Evolutionary conservation across 2,888 invertebrate species (phyloP), one percentile per base, ranked within the genome.

Genomic region (Clepsis dumicolana): DNA sequence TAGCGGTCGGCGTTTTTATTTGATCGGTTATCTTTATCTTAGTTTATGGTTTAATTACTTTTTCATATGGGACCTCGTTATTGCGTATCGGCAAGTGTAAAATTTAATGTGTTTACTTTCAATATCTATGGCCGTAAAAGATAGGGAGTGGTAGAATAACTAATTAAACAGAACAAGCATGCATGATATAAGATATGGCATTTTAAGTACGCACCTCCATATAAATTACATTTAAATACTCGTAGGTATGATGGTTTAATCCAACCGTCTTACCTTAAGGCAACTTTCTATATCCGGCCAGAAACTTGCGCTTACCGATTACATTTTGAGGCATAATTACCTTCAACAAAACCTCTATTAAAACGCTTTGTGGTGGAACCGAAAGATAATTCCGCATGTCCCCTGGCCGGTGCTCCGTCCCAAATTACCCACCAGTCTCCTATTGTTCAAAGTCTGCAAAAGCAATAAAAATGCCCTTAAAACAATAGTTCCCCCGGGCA

Each of bases 401-500:
- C 79, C 78, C 80, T 75, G 79, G 82, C 80, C 79, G 76, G 81
- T 85, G 83, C 77, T 84, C 84, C 80, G 82, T 79, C 80, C 83
- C 76, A 85, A 84, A 87, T 89, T 85, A 85, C 86, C 89, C 88
- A 82, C 80, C 80, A 82, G 84, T 79, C 80, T 64, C 50, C 93
- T 91, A 93, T 93, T 93, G 93, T 93, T 90, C 86, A 75, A 86
- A 88, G 88, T 88, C 88, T 90, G 88, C 84, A 88, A 85, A 88
- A 89, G 88, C 86, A 90, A 91, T 89, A 93, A 93, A 93, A 91
- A 92, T 77, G 80, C 78, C 80, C 86, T 90, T 89, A 93, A 93
- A 87, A 93, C 93, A 93, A 93, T 93, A 90, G 91, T 88, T 87
- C 90, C 93, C 93, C 78, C 84, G 77, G 91, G 93, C 91, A 80